These are phyloP conservation scores for Rhagonycha fulva DNA, from an alignment of 2,888 invertebrate species.

Conservation along the genomic window DNA sequence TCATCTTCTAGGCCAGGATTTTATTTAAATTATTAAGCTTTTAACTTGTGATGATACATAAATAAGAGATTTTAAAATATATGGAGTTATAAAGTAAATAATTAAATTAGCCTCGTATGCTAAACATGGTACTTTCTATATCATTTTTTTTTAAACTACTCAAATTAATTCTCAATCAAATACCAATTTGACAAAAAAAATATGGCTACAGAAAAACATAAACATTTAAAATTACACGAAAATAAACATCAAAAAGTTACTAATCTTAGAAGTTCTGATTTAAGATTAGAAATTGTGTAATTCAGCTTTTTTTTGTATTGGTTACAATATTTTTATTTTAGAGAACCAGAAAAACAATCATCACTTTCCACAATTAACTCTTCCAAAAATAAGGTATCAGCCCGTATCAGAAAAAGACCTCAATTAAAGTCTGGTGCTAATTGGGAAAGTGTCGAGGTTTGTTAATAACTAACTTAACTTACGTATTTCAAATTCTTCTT, in stretches of 20 bases:
- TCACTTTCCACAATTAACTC: neutral
- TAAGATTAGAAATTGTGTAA: neutral
- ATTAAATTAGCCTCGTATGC: no score
- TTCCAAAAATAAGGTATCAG: neutral
- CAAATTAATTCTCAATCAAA: neutral
- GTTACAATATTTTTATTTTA: neutral
- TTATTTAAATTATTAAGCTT: no score
- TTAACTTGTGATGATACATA: no score
- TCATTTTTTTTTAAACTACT: no score
- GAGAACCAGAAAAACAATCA: neutral
- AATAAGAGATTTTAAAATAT: no score
- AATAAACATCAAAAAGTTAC: neutral
- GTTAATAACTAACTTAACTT: neutral
- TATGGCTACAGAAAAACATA: neutral
- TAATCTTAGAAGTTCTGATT: neutral
- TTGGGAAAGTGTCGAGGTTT: conserved; percentile 10
- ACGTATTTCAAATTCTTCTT: no score
- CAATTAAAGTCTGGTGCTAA: conserved; percentile 26
- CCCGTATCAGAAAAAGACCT: conserved; percentile 22
- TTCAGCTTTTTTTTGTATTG: neutral
- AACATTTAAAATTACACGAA: neutral
- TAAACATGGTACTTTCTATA: no score
- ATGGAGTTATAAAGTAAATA: no score
- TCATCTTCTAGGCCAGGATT: no score
- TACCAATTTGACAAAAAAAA: conserved; percentile 6